phyloP scores from a whole-genome alignment of 2,797 vertebrate genomes.

The Acomys russatus region DNA sequence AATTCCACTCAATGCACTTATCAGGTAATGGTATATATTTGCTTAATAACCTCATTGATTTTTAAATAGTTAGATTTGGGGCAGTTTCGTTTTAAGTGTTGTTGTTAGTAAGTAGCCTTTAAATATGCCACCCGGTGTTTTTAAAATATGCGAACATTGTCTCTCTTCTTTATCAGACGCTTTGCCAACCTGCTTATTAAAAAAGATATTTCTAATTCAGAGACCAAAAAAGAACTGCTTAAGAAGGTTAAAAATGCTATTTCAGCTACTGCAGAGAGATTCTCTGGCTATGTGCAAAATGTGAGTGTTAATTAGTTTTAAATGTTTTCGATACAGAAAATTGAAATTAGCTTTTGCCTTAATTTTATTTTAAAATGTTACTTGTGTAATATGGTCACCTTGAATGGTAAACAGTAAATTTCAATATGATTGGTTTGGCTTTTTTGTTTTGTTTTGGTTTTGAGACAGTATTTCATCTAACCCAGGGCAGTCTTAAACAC shows the following conservation, averaged over 20 bases:
- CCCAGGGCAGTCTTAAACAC: not conserved
- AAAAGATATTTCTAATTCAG: slow-evolving; percentile 97
- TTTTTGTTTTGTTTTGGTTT: not conserved
- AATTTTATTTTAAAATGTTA: slow-evolving; percentile 55
- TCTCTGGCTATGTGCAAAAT: slow-evolving; percentile 99
- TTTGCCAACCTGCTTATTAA: slow-evolving; percentile 98
- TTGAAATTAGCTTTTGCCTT: slow-evolving; percentile 23
- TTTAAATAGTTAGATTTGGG: slow-evolving; percentile 57
- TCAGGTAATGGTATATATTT: slow-evolving; percentile 91
- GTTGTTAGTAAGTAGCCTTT: slow-evolving; percentile 48
- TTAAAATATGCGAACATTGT: slow-evolving; percentile 63
- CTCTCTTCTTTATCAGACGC: slow-evolving; percentile 90
- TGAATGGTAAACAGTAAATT: slow-evolving; percentile 11
- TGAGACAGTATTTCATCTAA: not conserved
- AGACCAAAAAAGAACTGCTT: slow-evolving; percentile 97
- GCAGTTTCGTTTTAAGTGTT: slow-evolving; percentile 34
- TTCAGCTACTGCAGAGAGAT: slow-evolving; percentile 98
- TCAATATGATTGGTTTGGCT: slow-evolving; percentile 17
- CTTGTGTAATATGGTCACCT: slow-evolving; percentile 24
- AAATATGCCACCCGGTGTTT: slow-evolving; percentile 54
- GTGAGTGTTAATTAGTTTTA: slow-evolving; percentile 90
- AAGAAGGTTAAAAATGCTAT: slow-evolving; percentile 99
- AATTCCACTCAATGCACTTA: slow-evolving; percentile 96
- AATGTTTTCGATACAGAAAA: slow-evolving; percentile 53
- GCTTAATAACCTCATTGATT: not conserved